A percentile compares a stretch with the other conserved stretches of the same genome.
phyloP scores from a whole-genome alignment of 2,888 invertebrate species.

The Plagiodera versicolora region DNA sequence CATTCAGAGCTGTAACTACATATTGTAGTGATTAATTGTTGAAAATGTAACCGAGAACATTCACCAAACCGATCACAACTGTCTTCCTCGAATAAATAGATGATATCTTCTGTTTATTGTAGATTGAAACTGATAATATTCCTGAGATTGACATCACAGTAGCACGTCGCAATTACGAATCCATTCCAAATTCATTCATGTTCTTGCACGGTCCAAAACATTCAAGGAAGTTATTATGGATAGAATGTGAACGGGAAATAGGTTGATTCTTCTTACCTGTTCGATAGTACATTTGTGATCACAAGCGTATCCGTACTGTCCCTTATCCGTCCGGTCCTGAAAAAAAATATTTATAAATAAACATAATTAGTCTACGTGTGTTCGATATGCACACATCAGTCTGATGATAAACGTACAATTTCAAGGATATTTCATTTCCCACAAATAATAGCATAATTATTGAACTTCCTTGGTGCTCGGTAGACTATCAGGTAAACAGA shows the following conservation, averaged over 20 bases:
- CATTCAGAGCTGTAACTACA: too few species aligned
- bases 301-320: conserved; percentile 70
- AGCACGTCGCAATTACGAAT: too few species aligned
- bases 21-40: too few species aligned
- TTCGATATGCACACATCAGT: neutral
- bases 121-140: too few species aligned
- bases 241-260: conserved; percentile 3
- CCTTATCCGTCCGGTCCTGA: conserved; percentile 72
- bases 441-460: neutral
- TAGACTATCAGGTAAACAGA: neutral
- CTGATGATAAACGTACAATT: neutral
- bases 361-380: neutral
- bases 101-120: too few species aligned
- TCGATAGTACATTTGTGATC: conserved; percentile 71
- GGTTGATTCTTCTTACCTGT: conserved; percentile 61
- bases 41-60: too few species aligned
- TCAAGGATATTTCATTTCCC: neutral
- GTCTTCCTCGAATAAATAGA: too few species aligned
- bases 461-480: neutral
- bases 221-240: conserved; percentile 10
- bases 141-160: too few species aligned
- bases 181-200: neutral
- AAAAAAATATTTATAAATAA: conserved; percentile 43
- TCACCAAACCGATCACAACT: too few species aligned
- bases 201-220: conserved; percentile 16